Evolutionary conservation across 2,888 invertebrate species (phyloP).

Genomic region (Tenthredo scrophulariae): DNA sequence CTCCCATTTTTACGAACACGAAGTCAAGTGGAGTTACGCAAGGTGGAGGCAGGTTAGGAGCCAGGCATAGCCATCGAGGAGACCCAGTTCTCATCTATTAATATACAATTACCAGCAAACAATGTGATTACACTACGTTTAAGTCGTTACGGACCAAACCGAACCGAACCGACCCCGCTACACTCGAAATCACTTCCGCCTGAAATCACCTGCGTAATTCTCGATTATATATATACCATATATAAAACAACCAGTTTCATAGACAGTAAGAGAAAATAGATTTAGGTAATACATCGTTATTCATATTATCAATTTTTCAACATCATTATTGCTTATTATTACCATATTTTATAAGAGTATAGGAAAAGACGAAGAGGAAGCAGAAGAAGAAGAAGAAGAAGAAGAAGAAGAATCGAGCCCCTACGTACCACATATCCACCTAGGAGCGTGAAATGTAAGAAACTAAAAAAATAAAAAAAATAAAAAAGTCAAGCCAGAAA

Average conservation of each 20-base stretch:
- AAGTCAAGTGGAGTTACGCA: conserved; percentile 45
- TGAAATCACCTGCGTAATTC: conserved; percentile 46
- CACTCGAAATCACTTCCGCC: conserved; percentile 60
- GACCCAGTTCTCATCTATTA: conserved; percentile 75
- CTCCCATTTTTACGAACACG: conserved; percentile 31
- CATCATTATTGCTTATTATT: background rate
- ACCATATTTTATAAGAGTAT: too few species aligned
- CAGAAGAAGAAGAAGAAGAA: background rate
- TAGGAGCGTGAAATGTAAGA: background rate
- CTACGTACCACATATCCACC: background rate
- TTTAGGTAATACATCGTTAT: too few species aligned
- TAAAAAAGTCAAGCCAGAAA: conserved; percentile 13
- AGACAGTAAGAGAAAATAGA: background rate
- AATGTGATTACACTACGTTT: conserved; percentile 72
- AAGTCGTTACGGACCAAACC: conserved; percentile 66
- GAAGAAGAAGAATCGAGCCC: background rate
- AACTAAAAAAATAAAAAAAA: background rate
- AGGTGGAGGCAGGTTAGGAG: conserved; percentile 57
- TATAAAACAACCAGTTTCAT: background rate
- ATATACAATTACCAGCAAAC: conserved; percentile 72
- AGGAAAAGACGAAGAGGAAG: background rate
- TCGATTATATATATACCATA: background rate
- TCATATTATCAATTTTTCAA: background rate
- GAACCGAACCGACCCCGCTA: conserved; percentile 37
- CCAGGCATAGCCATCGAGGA: conserved; percentile 35